Base-by-base conservation (phyloP, 2,888 invertebrate species). In the Ecliptopera silaceata region DNA sequence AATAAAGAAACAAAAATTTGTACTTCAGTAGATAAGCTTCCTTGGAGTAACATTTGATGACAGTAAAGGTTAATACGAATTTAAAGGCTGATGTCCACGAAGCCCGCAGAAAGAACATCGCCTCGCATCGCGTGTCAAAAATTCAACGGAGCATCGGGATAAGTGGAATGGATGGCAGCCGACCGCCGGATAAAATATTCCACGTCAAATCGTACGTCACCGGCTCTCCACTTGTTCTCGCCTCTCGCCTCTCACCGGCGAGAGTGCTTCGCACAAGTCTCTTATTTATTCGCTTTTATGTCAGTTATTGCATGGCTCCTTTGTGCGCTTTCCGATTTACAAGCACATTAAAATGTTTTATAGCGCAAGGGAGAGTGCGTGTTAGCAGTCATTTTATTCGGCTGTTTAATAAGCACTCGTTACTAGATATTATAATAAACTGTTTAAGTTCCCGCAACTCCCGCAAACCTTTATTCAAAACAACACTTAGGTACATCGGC, bases 201-300 rank as follows among this genome's bases (percentile, higher is more conserved):
- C 82, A 80, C 82, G 84, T 88, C 88, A 88, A 88, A 89, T 84
- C 89, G 88, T 91, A 91, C 85, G 88, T 91, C 91, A 90, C 84
- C 71, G 83, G 84, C 84, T 85, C 85, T 80, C 82, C 77, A 81
- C 85, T 86, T 84, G 85, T 82, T 85, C 88, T 82, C 82, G 45
- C 44, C 44, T 52, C 50, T 39, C 44, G 45, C 42, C 42, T 26
- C 26, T 26, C 26, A 8, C 26, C 31, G 72, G 77, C 68, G 80
- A 80, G 86, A 89, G 87, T 88, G 82, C 86, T 87, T 80, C 78
- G 79, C 82, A 80, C 83, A 85, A 88, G 84, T 84, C 86, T 84
- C 84, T 86, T 88, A 89, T 90, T 89, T 91, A 89, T 89, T 87
- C 80, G 82, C 81, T 82, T 84, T 84, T 80, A 84, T 77, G 84